These are phyloP conservation scores for Dendrolimus kikuchii DNA, from an alignment of 1,140 invertebrate species.

Conservation along the genomic window DNA sequence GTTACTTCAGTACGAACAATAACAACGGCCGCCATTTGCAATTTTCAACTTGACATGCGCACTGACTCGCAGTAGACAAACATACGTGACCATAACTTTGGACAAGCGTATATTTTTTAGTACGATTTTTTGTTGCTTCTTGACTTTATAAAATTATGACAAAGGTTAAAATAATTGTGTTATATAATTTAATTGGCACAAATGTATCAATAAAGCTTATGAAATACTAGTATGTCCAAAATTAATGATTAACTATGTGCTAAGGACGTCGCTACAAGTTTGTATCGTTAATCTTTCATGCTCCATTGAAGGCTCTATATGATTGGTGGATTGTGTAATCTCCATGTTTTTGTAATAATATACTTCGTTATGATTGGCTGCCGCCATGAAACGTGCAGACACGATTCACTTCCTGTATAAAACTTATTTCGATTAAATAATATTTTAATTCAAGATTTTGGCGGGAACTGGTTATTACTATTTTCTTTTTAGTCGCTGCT, in stretches of 20 bases:
- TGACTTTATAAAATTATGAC: slow-evolving; percentile 1
- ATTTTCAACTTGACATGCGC: slow-evolving; percentile 74
- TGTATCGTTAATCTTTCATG: slow-evolving; percentile 41
- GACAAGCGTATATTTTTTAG: slow-evolving; percentile 20
- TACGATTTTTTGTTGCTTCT: slow-evolving; percentile 5
- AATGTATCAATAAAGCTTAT: no score
- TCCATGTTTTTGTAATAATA: slow-evolving; percentile 50
- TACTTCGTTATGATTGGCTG: slow-evolving; percentile 41
- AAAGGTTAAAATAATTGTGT: no score
- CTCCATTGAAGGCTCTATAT: slow-evolving; percentile 43
- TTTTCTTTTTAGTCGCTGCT: no score
- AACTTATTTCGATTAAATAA: slow-evolving; percentile 15
- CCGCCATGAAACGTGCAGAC: slow-evolving; percentile 53
- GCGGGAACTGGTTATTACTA: not conserved
- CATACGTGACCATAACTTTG: slow-evolving; percentile 50
- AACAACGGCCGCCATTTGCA: slow-evolving; percentile 74
- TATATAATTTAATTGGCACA: no score
- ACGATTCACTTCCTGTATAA: slow-evolving; percentile 63
- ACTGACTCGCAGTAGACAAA: slow-evolving; percentile 66
- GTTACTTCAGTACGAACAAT: slow-evolving; percentile 73
- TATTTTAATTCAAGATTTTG: slow-evolving; percentile 3
- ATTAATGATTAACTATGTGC: not conserved
- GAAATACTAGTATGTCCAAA: not conserved
- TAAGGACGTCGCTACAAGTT: slow-evolving; percentile 37
- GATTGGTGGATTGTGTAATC: slow-evolving; percentile 55